Evolutionary conservation across 92 coral and sea anemone species (phyloP).

Genomic region (Parazoanthus darwini): DNA sequence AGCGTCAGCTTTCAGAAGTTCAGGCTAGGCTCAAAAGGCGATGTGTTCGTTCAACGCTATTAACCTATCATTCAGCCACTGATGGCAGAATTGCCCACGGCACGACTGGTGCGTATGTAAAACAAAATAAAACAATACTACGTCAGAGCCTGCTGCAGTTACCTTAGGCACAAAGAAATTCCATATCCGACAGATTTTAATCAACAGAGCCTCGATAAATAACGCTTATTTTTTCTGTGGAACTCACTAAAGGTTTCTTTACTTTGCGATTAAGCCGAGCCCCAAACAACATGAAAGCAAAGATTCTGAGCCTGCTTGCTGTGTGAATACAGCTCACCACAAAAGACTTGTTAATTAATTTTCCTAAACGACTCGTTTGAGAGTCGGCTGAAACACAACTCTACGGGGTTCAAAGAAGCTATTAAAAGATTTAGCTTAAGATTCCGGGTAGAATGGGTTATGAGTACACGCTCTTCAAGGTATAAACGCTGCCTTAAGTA

Average conservation of each 20-base stretch:
- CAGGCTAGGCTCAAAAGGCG: conserved; percentile 1
- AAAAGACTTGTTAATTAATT: conserved; percentile 11
- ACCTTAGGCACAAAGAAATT: conserved; percentile 21
- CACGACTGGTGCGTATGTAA: neutral
- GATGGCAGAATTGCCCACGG: conserved; percentile 23
- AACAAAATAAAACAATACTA: neutral
- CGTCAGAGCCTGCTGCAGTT: conserved; percentile 13
- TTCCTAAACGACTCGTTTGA: conserved; percentile 10
- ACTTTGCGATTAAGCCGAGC: conserved; percentile 16
- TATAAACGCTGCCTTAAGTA: neutral
- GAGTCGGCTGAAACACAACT: neutral
- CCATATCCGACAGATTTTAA: conserved; percentile 37
- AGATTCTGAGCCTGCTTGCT: conserved; percentile 3
- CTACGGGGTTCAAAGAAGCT: conserved; percentile 8
- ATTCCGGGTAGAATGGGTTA: too few relatives aligned
- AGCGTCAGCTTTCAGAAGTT: conserved; percentile 10
- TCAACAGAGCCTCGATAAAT: conserved; percentile 33
- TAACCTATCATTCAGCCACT: conserved; percentile 18
- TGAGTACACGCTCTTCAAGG: neutral
- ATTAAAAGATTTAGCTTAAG: neutral
- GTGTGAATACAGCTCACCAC: neutral
- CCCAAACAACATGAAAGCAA: neutral
- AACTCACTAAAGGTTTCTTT: conserved; percentile 26
- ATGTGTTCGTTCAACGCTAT: neutral
- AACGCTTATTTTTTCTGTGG: neutral